A percentile compares a stretch with the other conserved stretches of the same genome.
Conservation (phyloP, 2,797 vertebrate species). For the Eupleurogrammus muticus region DNA sequence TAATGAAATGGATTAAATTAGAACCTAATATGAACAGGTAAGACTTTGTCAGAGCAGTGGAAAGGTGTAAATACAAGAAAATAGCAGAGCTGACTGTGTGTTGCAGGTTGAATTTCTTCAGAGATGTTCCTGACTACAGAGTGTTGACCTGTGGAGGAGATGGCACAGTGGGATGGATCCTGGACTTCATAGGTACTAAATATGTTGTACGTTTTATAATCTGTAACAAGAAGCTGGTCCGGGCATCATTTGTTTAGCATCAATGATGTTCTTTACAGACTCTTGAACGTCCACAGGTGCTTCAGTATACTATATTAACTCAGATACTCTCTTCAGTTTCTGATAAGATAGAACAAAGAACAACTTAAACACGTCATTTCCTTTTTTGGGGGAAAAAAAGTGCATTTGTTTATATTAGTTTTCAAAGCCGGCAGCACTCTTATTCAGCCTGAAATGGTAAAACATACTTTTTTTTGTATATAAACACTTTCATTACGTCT, state of each 20-base stretch:
- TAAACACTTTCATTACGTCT: conserved; percentile 78
- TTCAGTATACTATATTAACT: not conserved
- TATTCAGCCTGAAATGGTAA: conserved; percentile 61
- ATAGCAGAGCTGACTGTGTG: not conserved
- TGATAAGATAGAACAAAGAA: conserved; percentile 5
- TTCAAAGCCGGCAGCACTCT: conserved; percentile 37
- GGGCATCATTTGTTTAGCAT: not conserved
- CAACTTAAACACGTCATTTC: conserved; percentile 46
- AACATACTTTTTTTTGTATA: conserved; percentile 59
- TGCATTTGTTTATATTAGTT: conserved; percentile 63
- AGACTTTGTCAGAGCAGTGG: not conserved
- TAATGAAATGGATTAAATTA: too few relatives aligned
- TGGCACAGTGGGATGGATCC: conserved; percentile 96
- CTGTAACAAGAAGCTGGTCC: not conserved
- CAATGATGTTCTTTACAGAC: not conserved
- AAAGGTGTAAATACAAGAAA: not conserved
- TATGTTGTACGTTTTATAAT: not conserved
- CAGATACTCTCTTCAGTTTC: not conserved
- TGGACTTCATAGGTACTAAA: conserved; percentile 91
- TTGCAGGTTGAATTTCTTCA: conserved; percentile 94
- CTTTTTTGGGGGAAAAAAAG: conserved; percentile 44
- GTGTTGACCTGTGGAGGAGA: conserved; percentile 94
- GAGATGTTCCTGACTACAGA: conserved; percentile 91
- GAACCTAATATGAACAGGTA: too few relatives aligned
- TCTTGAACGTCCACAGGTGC: not conserved